phyloP scores from a whole-genome alignment of 2,113 vertebrate genomes.

The Epinephelus cyanopodus region DNA sequence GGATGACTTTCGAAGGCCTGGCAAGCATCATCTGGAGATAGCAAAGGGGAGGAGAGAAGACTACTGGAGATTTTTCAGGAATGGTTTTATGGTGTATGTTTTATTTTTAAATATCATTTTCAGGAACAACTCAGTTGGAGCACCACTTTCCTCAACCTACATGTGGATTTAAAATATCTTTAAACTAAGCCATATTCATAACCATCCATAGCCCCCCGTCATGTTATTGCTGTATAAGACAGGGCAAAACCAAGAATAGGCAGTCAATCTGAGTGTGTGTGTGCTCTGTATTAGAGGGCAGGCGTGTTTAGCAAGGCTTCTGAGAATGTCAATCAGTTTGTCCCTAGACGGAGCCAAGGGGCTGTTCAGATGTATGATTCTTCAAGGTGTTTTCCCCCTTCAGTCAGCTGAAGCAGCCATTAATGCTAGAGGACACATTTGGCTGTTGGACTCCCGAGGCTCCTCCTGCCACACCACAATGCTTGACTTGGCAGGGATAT shows the following conservation, averaged over 20 bases:
- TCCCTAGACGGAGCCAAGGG: slow-evolving; percentile 63
- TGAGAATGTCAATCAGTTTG: slow-evolving; percentile 74
- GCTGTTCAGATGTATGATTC: slow-evolving; percentile 73
- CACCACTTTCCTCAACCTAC: neutral
- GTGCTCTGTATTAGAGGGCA: slow-evolving; percentile 56
- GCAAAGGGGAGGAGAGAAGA: slow-evolving; percentile 16
- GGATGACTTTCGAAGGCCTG: slow-evolving; percentile 33
- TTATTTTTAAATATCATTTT: slow-evolving; percentile 26
- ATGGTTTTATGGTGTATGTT: neutral
- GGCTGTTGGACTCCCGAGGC: slow-evolving; percentile 75
- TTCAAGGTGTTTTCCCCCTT: slow-evolving; percentile 81
- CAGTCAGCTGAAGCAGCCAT: slow-evolving; percentile 75
- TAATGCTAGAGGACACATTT: slow-evolving; percentile 82
- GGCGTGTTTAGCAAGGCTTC: slow-evolving; percentile 64
- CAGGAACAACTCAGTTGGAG: neutral
- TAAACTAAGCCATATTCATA: neutral
- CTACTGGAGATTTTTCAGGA: neutral
- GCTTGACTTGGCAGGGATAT: slow-evolving; percentile 70
- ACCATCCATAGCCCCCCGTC: neutral
- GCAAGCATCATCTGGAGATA: slow-evolving; percentile 36
- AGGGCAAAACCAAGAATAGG: slow-evolving; percentile 35
- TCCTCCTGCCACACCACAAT: slow-evolving; percentile 73
- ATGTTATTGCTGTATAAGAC: slow-evolving; percentile 44
- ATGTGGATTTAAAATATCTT: neutral
- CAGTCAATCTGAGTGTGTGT: slow-evolving; percentile 25